A percentile compares a stretch with the other conserved stretches of the same genome.
Evolutionary conservation across 2,888 invertebrate genomes (phyloP).

Genomic region (Drosophila borborema): DNA sequence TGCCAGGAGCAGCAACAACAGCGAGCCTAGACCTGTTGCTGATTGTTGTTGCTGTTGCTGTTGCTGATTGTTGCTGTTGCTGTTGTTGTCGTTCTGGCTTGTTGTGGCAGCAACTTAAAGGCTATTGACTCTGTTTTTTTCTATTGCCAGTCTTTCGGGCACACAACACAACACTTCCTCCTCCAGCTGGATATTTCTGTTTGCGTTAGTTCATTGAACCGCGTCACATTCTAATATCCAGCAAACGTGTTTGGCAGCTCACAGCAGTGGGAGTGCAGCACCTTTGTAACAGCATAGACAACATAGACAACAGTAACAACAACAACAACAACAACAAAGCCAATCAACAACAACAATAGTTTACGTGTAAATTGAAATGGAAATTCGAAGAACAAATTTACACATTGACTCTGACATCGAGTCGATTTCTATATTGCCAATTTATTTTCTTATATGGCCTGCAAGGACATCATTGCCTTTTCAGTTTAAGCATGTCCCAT

Average conservation of each 20-base stretch:
- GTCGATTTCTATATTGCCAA: neutral
- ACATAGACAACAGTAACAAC: slow-evolving; percentile 11
- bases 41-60: slow-evolving; percentile 28
- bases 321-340: slow-evolving; percentile 9
- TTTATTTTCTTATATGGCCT: neutral
- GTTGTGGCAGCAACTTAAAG: slow-evolving; percentile 60
- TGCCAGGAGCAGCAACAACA: slow-evolving; percentile 67
- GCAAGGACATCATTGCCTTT: neutral
- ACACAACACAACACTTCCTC: slow-evolving; percentile 64
- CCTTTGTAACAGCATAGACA: slow-evolving; percentile 8
- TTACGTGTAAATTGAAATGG: neutral
- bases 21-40: slow-evolving; percentile 71
- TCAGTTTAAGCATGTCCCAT: neutral
- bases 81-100: slow-evolving; percentile 19
- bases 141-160: slow-evolving; percentile 68
- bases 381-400: neutral
- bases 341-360: slow-evolving; percentile 11
- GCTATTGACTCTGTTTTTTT: slow-evolving; percentile 75
- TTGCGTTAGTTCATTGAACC: slow-evolving; percentile 65
- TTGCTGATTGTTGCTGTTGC: slow-evolving; percentile 12
- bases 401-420: neutral
- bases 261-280: slow-evolving; percentile 40
- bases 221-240: slow-evolving; percentile 67
- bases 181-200: slow-evolving; percentile 54
- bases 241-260: slow-evolving; percentile 74